Percentiles rank a stretch among this genome's conserved stretches.
phyloP scores from a whole-genome alignment of 2,888 invertebrate genomes.

The Acleris sparsana region DNA sequence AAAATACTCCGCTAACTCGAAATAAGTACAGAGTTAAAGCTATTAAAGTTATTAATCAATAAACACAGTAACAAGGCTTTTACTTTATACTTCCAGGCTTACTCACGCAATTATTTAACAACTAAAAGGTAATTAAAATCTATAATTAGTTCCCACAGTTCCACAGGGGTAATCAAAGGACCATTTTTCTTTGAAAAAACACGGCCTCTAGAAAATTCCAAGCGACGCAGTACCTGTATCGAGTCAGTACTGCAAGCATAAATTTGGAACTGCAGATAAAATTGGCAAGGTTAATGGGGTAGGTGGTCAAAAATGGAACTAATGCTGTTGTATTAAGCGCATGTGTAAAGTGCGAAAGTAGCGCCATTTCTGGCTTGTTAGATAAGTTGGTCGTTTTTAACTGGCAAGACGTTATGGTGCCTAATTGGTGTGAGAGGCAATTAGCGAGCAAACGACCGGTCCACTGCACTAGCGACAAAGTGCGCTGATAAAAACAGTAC shows the following conservation, averaged over 20 bases:
- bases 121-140: constrained; percentile 19
- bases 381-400: constrained; percentile 55
- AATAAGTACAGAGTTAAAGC: too few species aligned
- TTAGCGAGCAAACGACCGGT: constrained; percentile 56
- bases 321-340: background rate
- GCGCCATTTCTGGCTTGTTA: background rate
- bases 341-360: background rate
- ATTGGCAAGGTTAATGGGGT: background rate
- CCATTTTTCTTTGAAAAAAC: constrained; percentile 20
- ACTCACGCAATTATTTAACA: background rate
- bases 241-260: constrained; percentile 7
- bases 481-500: constrained; percentile 10
- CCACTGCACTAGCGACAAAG: constrained; percentile 22
- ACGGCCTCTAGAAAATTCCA: constrained; percentile 21
- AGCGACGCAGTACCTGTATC: constrained; percentile 1
- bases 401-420: constrained; percentile 57
- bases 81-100: background rate
- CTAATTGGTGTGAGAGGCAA: constrained; percentile 65
- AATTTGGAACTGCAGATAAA: background rate
- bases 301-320: constrained; percentile 1
- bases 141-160: constrained; percentile 26
- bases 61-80: too few species aligned
- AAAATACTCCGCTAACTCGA: too few species aligned
- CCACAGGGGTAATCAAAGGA: constrained; percentile 12
- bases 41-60: too few species aligned